These are phyloP conservation scores for Protobothrops flavoviridis DNA, from an alignment of 2,113 vertebrate species.

Conservation along the genomic window DNA sequence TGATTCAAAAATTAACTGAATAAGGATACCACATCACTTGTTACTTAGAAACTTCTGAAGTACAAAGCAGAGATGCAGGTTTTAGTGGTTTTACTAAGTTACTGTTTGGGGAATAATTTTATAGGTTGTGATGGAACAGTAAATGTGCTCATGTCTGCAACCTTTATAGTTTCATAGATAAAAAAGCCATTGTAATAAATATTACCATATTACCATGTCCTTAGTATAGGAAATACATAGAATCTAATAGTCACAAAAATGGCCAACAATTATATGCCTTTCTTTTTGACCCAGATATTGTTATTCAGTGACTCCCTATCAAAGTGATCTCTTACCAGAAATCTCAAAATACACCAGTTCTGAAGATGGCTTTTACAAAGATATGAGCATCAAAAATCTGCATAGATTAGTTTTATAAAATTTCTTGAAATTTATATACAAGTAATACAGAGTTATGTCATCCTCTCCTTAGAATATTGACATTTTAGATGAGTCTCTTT, in stretches of 20 bases:
- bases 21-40: not conserved
- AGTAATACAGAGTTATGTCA: not conserved
- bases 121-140: conserved; percentile 20
- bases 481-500: not conserved
- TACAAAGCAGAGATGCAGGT: not conserved
- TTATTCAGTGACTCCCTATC: conserved; percentile 30
- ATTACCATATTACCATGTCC: not conserved
- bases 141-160: conserved; percentile 25
- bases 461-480: not conserved
- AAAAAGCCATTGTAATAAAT: conserved; percentile 23
- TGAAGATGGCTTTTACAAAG: conserved; percentile 27
- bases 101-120: not conserved
- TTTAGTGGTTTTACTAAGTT: not conserved
- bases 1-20: not conserved
- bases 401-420: not conserved
- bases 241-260: conserved; percentile 32
- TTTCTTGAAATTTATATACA: not conserved
- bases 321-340: conserved; percentile 43
- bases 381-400: conserved; percentile 38
- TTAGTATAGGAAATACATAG: conserved; percentile 8
- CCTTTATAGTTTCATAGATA: not conserved
- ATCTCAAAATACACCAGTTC: conserved; percentile 41
- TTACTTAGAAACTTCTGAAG: not conserved
- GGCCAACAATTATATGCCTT: conserved; percentile 35
- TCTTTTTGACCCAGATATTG: conserved; percentile 38